Conservation (phyloP, 2,888 invertebrate genomes). For the Heliconius erato region DNA sequence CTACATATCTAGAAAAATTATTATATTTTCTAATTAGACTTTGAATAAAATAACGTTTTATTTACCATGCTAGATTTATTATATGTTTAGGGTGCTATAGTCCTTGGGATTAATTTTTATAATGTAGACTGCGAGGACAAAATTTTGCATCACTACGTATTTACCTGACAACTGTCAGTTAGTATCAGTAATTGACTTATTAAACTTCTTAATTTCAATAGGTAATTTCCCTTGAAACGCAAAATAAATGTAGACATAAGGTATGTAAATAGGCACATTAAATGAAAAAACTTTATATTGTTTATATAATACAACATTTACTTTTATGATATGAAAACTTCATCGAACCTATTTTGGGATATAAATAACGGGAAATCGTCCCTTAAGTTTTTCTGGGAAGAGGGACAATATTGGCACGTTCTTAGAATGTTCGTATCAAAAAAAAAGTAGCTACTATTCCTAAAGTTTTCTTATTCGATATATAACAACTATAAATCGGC, state of each 20-base stretch:
- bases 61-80: too few relatives aligned
- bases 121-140: too few relatives aligned
- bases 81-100: too few relatives aligned
- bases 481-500: not conserved
- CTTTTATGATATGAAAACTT: not conserved
- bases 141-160: too few relatives aligned
- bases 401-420: slow-evolving; percentile 1
- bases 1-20: not conserved
- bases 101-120: too few relatives aligned
- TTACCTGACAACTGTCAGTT: too few relatives aligned
- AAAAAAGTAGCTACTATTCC: not conserved
- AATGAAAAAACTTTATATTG: not conserved
- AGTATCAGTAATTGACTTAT: too few relatives aligned
- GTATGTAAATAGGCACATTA: not conserved
- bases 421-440: not conserved
- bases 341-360: not conserved
- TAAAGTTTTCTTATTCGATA: not conserved
- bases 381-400: not conserved
- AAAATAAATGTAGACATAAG: not conserved
- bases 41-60: too few relatives aligned
- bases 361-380: not conserved
- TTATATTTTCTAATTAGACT: not conserved
- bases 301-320: not conserved
- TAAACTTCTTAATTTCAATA: too few relatives aligned
- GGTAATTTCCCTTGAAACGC: too few relatives aligned